phyloP scores from a whole-genome alignment of 1,140 invertebrate species.

The Reticulitermes speratus region DNA sequence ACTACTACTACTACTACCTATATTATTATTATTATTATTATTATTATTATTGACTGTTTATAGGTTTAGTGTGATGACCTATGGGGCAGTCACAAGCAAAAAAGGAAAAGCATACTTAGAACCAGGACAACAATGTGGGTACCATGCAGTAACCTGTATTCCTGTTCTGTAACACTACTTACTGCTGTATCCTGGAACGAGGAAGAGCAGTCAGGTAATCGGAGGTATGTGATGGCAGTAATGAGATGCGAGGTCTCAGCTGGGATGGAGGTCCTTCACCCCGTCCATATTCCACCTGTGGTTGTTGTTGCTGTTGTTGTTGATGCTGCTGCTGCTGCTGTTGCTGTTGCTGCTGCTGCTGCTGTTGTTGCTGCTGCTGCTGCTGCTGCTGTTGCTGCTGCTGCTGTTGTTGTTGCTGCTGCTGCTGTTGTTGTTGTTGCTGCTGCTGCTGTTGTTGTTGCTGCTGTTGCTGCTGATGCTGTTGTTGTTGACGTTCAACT shows the following conservation, averaged over 20 bases:
- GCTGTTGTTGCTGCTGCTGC: neutral
- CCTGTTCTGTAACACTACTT: slow-evolving; percentile 30
- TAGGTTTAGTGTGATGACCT: too few species aligned
- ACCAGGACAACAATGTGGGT: too few species aligned
- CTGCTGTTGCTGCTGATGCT: neutral
- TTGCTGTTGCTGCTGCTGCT: slow-evolving; percentile 1
- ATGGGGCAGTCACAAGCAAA: too few species aligned
- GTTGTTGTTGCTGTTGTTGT: neutral
- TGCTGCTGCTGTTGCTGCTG: slow-evolving; percentile 20
- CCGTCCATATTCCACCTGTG: slow-evolving; percentile 21
- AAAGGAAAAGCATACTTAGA: too few species aligned
- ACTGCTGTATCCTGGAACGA: slow-evolving; percentile 38
- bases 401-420: slow-evolving; percentile 1
- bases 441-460: neutral
- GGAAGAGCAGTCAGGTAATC: slow-evolving; percentile 37
- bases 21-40: too few species aligned
- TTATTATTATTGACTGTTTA: too few species aligned
- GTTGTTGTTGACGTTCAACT: neutral
- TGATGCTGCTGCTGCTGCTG: slow-evolving; percentile 21
- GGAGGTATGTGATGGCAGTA: slow-evolving; percentile 34
- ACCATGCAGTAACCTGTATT: neutral
- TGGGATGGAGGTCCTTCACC: slow-evolving; percentile 34
- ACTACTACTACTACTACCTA: too few species aligned
- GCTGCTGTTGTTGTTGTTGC: neutral
- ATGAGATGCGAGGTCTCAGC: slow-evolving; percentile 36